phyloP scores from a whole-genome alignment of 2,888 invertebrate genomes.

The Clitarchus hookeri region DNA sequence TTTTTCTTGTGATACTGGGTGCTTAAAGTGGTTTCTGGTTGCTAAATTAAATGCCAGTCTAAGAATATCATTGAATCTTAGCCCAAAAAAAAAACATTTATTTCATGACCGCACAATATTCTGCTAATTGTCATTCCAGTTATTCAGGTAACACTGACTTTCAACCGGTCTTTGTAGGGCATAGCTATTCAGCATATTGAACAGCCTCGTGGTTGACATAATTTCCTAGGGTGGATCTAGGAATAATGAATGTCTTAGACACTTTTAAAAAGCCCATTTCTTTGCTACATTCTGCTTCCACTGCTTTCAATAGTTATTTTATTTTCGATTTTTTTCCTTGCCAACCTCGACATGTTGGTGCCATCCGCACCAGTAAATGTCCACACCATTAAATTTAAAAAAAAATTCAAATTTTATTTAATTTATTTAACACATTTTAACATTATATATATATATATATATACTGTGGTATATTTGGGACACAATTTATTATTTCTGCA shows the following conservation, averaged over 20 bases:
- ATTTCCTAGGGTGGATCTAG: slow-evolving; percentile 22
- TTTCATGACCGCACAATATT: too few species aligned
- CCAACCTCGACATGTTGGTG: background rate
- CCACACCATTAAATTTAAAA: background rate
- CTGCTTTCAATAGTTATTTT: background rate
- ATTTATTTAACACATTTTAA: too few species aligned
- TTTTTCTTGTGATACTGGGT: slow-evolving; percentile 35
- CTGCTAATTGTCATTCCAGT: too few species aligned
- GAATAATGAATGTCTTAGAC: background rate
- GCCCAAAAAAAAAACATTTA: too few species aligned
- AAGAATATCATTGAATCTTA: too few species aligned
- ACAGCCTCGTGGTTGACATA: slow-evolving; percentile 34
- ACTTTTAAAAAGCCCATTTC: background rate
- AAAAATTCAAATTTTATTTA: too few species aligned
- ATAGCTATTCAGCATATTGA: background rate
- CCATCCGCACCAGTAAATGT: background rate
- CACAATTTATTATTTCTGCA: background rate
- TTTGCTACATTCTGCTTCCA: background rate
- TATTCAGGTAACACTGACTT: too few species aligned
- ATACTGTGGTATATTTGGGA: too few species aligned
- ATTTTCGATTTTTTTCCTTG: too few species aligned
- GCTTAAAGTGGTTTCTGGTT: slow-evolving; percentile 39
- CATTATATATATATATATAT: too few species aligned
- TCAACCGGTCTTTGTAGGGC: too few species aligned
- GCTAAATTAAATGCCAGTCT: background rate